Conservation (phyloP, 2,888 invertebrate genomes). For the Dromius quadrimaculatus region DNA sequence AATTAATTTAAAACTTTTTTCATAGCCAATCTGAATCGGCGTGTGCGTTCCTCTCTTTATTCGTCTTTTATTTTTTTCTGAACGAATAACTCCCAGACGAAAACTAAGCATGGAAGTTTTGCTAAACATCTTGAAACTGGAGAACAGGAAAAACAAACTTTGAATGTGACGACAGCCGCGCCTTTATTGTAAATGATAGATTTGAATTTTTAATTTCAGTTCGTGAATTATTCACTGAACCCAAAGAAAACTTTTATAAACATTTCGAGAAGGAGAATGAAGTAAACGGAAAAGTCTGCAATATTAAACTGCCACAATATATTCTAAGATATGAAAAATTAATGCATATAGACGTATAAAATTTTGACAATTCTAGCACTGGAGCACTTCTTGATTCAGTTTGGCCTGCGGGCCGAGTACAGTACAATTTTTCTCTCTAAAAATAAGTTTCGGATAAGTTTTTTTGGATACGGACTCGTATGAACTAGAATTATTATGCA, state of each 20-base stretch:
- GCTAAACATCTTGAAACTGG: constrained; percentile 36
- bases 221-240: constrained; percentile 18
- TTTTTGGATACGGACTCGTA: no score
- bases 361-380: no score
- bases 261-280: no score
- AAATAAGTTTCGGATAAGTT: no score
- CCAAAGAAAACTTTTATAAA: constrained; percentile 13
- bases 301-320: no score
- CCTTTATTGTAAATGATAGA: constrained; percentile 44
- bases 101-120: constrained; percentile 33
- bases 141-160: constrained; percentile 45
- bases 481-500: no score
- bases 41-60: constrained; percentile 41
- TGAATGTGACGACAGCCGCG: constrained; percentile 24
- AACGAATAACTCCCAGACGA: constrained; percentile 15
- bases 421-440: no score
- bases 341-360: no score
- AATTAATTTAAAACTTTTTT: constrained; percentile 52
- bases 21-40: constrained; percentile 45
- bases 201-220: constrained; percentile 40
- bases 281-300: no score
- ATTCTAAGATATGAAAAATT: no score
- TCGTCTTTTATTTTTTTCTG: constrained; percentile 43
- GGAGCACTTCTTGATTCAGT: no score
- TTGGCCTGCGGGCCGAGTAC: no score